Percentiles rank a stretch among this genome's conserved stretches.
These are phyloP conservation scores for Cheirogaleus medius DNA, from an alignment of 2,113 vertebrate genomes.

Conservation along the genomic window DNA sequence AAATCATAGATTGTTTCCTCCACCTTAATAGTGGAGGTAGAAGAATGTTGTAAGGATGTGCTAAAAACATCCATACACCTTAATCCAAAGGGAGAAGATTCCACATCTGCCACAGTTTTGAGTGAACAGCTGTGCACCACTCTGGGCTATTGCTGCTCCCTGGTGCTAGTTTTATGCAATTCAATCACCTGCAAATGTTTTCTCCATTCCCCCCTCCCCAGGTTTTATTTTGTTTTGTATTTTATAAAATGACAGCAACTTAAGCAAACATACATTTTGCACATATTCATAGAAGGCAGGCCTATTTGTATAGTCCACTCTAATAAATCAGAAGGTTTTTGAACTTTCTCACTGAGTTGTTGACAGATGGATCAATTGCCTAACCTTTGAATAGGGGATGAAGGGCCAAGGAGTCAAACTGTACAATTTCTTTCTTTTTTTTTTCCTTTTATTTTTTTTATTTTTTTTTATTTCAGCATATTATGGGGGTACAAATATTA, in stretches of 20 bases:
- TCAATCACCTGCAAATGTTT: conserved; percentile 9
- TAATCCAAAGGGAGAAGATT: not conserved
- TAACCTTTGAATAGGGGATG: conserved; percentile 3
- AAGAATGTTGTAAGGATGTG: not conserved
- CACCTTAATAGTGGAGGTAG: not conserved
- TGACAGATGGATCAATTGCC: not conserved
- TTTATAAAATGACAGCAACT: conserved; percentile 15
- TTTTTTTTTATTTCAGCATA: no score
- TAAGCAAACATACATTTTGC: conserved; percentile 39
- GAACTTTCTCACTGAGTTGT: not conserved
- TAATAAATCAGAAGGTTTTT: conserved; percentile 11
- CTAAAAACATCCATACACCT: not conserved
- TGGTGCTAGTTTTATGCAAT: conserved; percentile 6
- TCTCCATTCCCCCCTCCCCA: not conserved
- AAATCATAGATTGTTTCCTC: not conserved
- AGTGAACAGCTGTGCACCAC: not conserved
- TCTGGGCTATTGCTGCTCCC: not conserved
- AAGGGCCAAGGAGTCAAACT: not conserved
- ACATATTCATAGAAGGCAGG: not conserved
- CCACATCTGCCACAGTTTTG: not conserved
- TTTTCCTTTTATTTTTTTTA: no score
- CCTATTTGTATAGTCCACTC: not conserved
- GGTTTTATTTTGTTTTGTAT: conserved; percentile 19
- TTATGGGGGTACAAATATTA: no score
- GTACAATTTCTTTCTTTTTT: not conserved